phyloP scores from a whole-genome alignment of 2,797 vertebrate species.

The Oreonectes daqikongensis region DNA sequence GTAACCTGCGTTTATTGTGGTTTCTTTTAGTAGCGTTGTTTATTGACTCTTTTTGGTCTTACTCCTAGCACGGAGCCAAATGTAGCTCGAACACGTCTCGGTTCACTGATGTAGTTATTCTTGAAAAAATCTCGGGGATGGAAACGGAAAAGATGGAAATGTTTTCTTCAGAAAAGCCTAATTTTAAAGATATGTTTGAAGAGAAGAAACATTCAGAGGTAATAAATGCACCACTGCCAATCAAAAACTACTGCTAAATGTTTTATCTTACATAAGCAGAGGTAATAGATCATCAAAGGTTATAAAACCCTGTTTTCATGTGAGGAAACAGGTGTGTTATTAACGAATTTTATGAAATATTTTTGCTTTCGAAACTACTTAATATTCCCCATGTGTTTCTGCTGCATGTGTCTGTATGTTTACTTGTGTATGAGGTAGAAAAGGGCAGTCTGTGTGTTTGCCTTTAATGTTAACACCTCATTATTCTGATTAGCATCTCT shows the following conservation, averaged over 20 bases:
- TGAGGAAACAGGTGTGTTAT: background rate
- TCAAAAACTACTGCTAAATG: background rate
- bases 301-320: background rate
- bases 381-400: background rate
- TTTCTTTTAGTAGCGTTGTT: slow-evolving; percentile 28
- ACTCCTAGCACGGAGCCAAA: slow-evolving; percentile 14
- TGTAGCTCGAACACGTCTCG: slow-evolving; percentile 20
- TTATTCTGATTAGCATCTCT: slow-evolving; percentile 72
- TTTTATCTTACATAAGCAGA: slow-evolving; percentile 17
- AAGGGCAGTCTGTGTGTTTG: slow-evolving; percentile 17
- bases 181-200: slow-evolving; percentile 14
- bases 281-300: background rate
- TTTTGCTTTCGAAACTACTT: background rate
- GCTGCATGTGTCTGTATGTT: slow-evolving; percentile 4
- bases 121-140: slow-evolving; percentile 38
- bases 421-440: background rate
- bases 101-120: slow-evolving; percentile 52
- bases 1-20: slow-evolving; percentile 24
- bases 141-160: slow-evolving; percentile 42
- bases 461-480: slow-evolving; percentile 57
- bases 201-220: background rate
- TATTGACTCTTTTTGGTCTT: slow-evolving; percentile 15
- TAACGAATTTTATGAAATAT: background rate
- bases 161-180: background rate
- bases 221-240: background rate